A percentile compares a stretch with the other conserved stretches of the same genome.
These are phyloP conservation scores for Hipparchia semele DNA, from an alignment of 2,888 invertebrate genomes.

Conservation along the genomic window DNA sequence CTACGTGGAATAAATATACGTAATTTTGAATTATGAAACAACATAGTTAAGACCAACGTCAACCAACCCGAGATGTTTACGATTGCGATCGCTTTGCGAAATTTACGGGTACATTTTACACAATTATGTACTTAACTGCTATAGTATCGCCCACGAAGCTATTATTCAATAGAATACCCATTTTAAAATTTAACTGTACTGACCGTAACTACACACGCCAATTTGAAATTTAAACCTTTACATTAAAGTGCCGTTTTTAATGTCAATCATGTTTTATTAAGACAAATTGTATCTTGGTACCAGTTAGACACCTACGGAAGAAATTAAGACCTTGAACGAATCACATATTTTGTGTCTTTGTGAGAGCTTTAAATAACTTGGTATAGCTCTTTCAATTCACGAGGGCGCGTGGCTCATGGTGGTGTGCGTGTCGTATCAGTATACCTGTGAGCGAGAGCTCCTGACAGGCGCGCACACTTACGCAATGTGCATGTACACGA, in stretches of 20 bases:
- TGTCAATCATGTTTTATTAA: background rate
- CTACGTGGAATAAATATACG: no score
- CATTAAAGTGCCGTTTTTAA: constrained; percentile 24
- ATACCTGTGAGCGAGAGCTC: no score
- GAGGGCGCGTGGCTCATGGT: no score
- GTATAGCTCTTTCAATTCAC: no score
- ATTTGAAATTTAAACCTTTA: constrained; percentile 26
- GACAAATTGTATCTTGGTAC: background rate
- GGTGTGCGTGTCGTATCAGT: no score
- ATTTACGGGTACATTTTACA: constrained; percentile 26
- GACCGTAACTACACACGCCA: background rate
- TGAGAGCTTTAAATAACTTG: background rate
- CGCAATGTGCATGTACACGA: no score
- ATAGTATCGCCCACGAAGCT: constrained; percentile 41
- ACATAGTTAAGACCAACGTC: background rate
- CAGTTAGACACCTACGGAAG: constrained; percentile 18
- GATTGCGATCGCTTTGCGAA: constrained; percentile 14
- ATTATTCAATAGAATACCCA: constrained; percentile 42
- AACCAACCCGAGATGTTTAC: background rate
- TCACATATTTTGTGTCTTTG: background rate
- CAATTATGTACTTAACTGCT: constrained; percentile 36
- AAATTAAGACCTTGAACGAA: constrained; percentile 29
- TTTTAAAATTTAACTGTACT: constrained; percentile 15
- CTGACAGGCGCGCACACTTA: no score
- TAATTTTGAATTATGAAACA: background rate